phyloP scores from a whole-genome alignment of 2,888 invertebrate genomes.

The Acleris cristana region DNA sequence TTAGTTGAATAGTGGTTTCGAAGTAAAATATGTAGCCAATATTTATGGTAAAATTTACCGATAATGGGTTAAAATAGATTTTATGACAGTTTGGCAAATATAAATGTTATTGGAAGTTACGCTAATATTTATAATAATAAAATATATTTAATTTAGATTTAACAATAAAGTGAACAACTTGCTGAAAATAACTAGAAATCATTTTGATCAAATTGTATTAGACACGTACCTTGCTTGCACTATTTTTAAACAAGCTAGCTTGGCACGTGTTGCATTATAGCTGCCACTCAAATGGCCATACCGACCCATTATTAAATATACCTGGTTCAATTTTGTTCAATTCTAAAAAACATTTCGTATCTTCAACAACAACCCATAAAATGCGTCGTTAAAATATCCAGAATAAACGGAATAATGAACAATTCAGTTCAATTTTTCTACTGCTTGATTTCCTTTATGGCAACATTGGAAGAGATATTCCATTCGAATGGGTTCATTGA shows the following conservation, averaged over 20 bases:
- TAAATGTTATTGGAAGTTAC: no score
- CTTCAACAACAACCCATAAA: neutral
- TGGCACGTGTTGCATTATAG: neutral
- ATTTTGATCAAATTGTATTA: no score
- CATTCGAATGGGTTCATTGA: conserved; percentile 79
- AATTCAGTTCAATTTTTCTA: conserved; percentile 65
- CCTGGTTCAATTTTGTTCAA: neutral
- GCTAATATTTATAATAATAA: no score
- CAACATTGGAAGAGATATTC: conserved; percentile 80
- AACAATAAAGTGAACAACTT: no score
- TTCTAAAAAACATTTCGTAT: neutral
- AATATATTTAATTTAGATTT: no score
- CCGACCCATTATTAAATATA: neutral
- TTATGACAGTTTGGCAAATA: no score
- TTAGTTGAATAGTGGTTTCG: neutral
- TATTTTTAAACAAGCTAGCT: neutral
- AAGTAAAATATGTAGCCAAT: neutral
- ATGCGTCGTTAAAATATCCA: conserved; percentile 15
- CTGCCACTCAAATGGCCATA: neutral
- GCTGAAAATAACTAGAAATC: no score
- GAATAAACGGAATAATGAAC: conserved; percentile 45
- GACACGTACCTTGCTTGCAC: neutral
- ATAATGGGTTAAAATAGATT: no score
- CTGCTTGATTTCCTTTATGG: conserved; percentile 78
- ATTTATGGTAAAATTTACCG: no score